Evolutionary conservation across 1,140 invertebrate species (phyloP).

Genomic region (Nephotettix cincticeps): DNA sequence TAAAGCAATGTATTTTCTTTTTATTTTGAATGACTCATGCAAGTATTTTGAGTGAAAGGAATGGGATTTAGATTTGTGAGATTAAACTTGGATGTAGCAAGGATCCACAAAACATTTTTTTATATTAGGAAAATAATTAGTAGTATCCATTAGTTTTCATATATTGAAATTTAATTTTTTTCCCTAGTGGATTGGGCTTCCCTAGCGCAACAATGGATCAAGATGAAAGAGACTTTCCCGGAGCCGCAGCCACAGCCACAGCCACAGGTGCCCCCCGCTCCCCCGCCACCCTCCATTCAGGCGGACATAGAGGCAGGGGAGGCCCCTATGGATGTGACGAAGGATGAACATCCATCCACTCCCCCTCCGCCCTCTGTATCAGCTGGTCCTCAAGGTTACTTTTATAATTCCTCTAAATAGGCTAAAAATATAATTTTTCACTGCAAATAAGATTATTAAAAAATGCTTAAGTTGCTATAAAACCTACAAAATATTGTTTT

Average conservation of each 20-base stretch:
- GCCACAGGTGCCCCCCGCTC: slow-evolving; percentile 50
- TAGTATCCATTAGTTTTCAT: neutral
- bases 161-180: slow-evolving; percentile 33
- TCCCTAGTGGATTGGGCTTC: slow-evolving; percentile 93
- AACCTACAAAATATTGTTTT: too few species aligned
- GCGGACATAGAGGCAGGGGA: slow-evolving; percentile 63
- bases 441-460: too few species aligned
- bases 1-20: neutral
- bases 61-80: too few species aligned
- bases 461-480: too few species aligned
- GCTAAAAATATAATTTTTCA: neutral
- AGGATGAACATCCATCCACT: slow-evolving; percentile 55
- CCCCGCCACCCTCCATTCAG: slow-evolving; percentile 47
- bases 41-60: neutral
- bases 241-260: slow-evolving; percentile 37
- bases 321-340: slow-evolving; percentile 80
- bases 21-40: neutral
- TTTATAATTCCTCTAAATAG: neutral
- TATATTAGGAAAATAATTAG: neutral
- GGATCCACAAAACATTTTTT: too few species aligned
- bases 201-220: slow-evolving; percentile 96
- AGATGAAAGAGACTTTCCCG: slow-evolving; percentile 79
- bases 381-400: neutral
- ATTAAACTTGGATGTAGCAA: too few species aligned
- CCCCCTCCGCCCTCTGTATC: slow-evolving; percentile 28